These are phyloP conservation scores for Spilarctia lutea DNA, from an alignment of 2,888 invertebrate species.

Conservation along the genomic window DNA sequence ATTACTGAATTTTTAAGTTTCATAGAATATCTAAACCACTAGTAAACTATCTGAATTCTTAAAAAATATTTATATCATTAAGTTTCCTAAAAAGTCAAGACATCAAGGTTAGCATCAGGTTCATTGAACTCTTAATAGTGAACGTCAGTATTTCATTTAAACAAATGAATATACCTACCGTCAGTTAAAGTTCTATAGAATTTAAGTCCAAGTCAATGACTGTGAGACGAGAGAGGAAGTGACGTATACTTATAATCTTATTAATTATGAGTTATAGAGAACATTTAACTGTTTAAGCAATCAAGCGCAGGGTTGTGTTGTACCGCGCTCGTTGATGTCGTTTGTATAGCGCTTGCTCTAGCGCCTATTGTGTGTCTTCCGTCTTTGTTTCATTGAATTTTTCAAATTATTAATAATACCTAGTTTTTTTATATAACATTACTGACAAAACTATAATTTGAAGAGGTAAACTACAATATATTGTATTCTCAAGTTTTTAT, in stretches of 20 bases:
- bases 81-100: neutral
- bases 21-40: neutral
- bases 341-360: slow-evolving; percentile 66
- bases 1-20: neutral
- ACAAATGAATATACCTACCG: neutral
- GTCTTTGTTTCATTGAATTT: slow-evolving; percentile 23
- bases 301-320: slow-evolving; percentile 52
- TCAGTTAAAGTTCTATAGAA: slow-evolving; percentile 24
- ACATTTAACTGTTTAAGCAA: slow-evolving; percentile 48
- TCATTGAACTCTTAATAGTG: slow-evolving; percentile 9
- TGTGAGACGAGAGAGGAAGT: slow-evolving; percentile 39
- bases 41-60: neutral
- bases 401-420: slow-evolving; percentile 8
- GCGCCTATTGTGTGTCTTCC: slow-evolving; percentile 29
- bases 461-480: neutral
- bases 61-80: neutral
- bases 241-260: slow-evolving; percentile 40
- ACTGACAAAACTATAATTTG: neutral
- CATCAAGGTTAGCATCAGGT: neutral
- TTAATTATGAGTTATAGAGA: slow-evolving; percentile 45
- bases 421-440: slow-evolving; percentile 1
- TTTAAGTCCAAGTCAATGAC: slow-evolving; percentile 45
- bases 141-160: slow-evolving; percentile 3
- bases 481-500: neutral
- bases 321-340: slow-evolving; percentile 80